These are phyloP conservation scores for Euplexia lucipara DNA, from an alignment of 2,888 invertebrate species.

Conservation along the genomic window DNA sequence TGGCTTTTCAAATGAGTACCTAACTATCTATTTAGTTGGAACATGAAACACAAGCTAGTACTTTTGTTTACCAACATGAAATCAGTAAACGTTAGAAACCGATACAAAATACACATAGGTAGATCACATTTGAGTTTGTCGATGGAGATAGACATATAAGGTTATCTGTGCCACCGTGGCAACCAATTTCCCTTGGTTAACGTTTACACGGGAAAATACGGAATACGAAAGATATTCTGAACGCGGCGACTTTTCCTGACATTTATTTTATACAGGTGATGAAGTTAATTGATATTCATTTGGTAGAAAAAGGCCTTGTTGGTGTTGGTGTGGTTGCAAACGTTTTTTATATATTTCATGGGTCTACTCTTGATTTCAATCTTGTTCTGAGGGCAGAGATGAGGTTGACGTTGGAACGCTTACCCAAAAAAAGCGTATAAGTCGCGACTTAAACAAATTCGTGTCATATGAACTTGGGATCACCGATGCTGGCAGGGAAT, in stretches of 20 bases:
- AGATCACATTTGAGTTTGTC: slow-evolving; percentile 12
- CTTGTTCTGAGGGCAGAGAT: no score
- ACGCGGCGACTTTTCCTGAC: slow-evolving; percentile 5
- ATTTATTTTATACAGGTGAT: neutral
- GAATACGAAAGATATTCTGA: slow-evolving; percentile 6
- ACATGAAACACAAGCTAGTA: neutral
- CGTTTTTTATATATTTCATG: no score
- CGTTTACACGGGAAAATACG: slow-evolving; percentile 23
- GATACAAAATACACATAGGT: slow-evolving; percentile 11
- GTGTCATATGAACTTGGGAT: no score
- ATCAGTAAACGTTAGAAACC: slow-evolving; percentile 1
- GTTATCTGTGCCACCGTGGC: slow-evolving; percentile 7
- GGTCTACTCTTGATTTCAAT: no score
- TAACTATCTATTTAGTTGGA: no score
- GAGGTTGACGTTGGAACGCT: no score
- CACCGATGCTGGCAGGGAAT: no score
- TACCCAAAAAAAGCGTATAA: no score
- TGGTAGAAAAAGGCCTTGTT: neutral
- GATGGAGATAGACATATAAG: neutral
- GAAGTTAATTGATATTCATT: neutral
- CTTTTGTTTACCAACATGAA: neutral
- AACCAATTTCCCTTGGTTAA: slow-evolving; percentile 50
- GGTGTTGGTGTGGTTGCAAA: no score
- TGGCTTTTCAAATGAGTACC: no score
- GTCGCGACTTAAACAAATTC: no score